Evolutionary conservation across 30 jellyfish, hydroid and myxozoan genomes (phyloP), one percentile per base, ranked within the genome.

Genomic region (Clytia hemisphaerica): DNA sequence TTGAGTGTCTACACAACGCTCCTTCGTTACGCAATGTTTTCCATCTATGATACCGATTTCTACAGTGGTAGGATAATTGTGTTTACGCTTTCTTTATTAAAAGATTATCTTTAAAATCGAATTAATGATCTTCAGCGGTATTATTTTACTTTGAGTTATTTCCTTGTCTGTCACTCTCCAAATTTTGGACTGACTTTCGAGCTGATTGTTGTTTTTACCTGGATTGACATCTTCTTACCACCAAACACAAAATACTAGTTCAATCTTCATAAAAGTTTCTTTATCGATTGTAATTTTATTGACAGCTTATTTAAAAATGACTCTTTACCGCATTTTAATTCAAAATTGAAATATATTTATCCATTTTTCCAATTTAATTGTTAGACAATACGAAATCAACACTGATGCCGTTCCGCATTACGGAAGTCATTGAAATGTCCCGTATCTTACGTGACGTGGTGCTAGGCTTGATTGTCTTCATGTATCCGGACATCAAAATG

Each of bases 1-100:
- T 51, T 85, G 31, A 15, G 71, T 22, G 78, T 64, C 34, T 85
- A 77, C 61, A 61, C 89, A 26, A 7, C 77, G 25, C 48, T 85
- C n/a, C 78, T 85, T 38, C 77, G 93, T 31, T 76, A 85, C 60
- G 93, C 95, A 10, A 35, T 85, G 60, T 85, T 85, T 59, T 85
- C 93, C 54, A 58, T 85, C 44, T 78, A 85, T 63, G 95, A 85
- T 45, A 32, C 89, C 33, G 95, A 85, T 50, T 85, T 85, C 47
- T 85, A 69, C 53, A 40, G 84, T 21, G 46, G 79, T 10, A 70
- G 49, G 27, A 80, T 76, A 19, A 82, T 85, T 74, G 59, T 6
- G 88, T 50, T 33, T 62, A 0, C 1, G n/a, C 4, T 66, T 27
- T 33, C n/a, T 4, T 21, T n/a, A n/a, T n/a, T n/a, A n/a, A n/a